These are phyloP conservation scores for Galerucella nymphaeae DNA, from an alignment of 2,888 invertebrate species.

Conservation along the genomic window DNA sequence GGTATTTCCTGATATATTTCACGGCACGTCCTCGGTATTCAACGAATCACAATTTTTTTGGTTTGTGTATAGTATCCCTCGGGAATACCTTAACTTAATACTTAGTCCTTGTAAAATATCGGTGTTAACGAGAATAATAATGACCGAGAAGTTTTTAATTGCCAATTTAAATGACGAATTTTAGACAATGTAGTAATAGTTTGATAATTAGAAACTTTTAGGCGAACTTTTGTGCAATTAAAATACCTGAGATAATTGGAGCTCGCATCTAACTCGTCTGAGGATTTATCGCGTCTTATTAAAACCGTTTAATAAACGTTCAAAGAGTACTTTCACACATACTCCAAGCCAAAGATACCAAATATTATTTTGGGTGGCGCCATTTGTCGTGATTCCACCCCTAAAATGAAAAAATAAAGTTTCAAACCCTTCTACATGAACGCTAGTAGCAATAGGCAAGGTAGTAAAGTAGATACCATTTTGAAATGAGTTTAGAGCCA, in stretches of 20 bases:
- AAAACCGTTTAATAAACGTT: too few relatives aligned
- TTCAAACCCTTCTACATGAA: too few relatives aligned
- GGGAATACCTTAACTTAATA: neutral
- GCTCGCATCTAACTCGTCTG: neutral
- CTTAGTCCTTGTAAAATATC: neutral
- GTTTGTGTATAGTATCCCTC: neutral
- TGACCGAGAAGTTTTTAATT: neutral
- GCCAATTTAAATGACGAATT: slow-evolving; percentile 1
- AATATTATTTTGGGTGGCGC: too few relatives aligned
- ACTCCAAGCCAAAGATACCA: too few relatives aligned
- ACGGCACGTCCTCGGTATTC: neutral
- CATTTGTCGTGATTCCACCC: too few relatives aligned
- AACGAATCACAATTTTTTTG: neutral
- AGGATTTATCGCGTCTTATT: neutral
- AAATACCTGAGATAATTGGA: neutral
- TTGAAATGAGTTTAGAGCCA: too few relatives aligned
- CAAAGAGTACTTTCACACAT: too few relatives aligned
- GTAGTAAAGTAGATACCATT: too few relatives aligned
- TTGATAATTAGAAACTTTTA: neutral
- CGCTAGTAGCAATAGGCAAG: too few relatives aligned
- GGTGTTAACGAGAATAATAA: neutral
- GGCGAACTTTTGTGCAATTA: neutral
- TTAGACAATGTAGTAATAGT: neutral
- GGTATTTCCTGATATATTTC: neutral
- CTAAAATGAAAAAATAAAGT: too few relatives aligned